Evolutionary conservation across 2,888 invertebrate species (phyloP).

Genomic region (Elegia similella): DNA sequence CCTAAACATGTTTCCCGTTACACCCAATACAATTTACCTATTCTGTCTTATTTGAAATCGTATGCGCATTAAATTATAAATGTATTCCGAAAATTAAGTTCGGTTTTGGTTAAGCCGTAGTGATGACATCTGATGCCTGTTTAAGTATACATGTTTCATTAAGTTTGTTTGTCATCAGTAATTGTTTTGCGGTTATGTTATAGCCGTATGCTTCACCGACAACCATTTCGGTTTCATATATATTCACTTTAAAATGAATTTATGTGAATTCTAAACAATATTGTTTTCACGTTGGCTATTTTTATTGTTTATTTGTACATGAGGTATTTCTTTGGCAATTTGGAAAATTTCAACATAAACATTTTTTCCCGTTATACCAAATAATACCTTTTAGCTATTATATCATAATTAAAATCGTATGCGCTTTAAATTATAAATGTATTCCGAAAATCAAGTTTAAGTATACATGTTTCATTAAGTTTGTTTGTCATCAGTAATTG

Average conservation of each 20-base stretch:
- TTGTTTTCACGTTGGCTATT: too few relatives aligned
- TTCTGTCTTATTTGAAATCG: conserved; percentile 3
- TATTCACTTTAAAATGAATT: neutral
- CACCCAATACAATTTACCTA: neutral
- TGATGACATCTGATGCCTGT: conserved; percentile 2
- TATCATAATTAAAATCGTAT: conserved; percentile 1
- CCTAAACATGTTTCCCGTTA: neutral
- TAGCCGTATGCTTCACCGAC: neutral
- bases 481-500: conserved; percentile 7
- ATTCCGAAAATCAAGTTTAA: conserved; percentile 2
- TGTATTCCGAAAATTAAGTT: neutral
- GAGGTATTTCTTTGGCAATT: too few relatives aligned
- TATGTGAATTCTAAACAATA: neutral
- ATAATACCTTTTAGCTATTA: neutral
- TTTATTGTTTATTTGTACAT: too few relatives aligned
- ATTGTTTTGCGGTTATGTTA: conserved; percentile 9
- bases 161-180: conserved; percentile 6
- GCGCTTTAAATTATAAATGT: conserved; percentile 9
- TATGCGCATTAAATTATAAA: conserved; percentile 10
- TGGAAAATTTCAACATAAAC: neutral
- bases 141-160: conserved; percentile 14
- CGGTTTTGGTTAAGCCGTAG: conserved; percentile 6
- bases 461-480: conserved; percentile 14
- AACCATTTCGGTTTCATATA: neutral
- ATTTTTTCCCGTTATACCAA: neutral